Evolutionary conservation across 2,888 invertebrate species (phyloP), one percentile per base, ranked within the genome.

Genomic region (Caenorhabditis imperialis): DNA sequence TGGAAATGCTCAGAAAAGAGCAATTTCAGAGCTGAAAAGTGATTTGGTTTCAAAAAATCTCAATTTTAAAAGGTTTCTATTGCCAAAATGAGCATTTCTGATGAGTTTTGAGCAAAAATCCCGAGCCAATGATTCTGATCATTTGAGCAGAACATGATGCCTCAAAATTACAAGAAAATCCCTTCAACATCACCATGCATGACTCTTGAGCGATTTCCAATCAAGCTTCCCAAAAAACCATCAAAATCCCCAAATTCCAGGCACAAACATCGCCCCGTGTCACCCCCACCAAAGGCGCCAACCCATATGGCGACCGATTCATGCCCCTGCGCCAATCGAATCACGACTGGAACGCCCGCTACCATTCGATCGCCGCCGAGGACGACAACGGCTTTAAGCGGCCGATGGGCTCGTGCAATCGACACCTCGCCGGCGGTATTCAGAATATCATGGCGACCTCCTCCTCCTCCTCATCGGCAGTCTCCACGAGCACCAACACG

Each of bases 211-310:
- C n/a, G n/a, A n/a, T n/a, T n/a, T n/a, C n/a, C n/a, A n/a, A n/a
- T n/a, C n/a, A n/a, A n/a, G n/a, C n/a, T n/a, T n/a, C n/a, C n/a
- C n/a, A n/a, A n/a, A n/a, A n/a, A n/a, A n/a, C n/a, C n/a, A 16
- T 51, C 20, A 51, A 16, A 25, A 42, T 69, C 12, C 16, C n/a
- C 42, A 16, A 18, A 3, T 62, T 77, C 23, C 53, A 75, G 61
- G 48, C 74, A 23, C 80, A 89, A n/a, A 85, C 89, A 10, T 88
- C 88, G n/a, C 88, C 90, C 2, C 87, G 90, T 48, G 81, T 82
- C 3, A 86, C 88, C 6, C 88, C 88, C 10, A 87, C 87, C 6
- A 88, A 88, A 63, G 72, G 77, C 7, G 58, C 65, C 18, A 77
- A 71, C 27, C 75, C 73, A 7, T 77, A 80, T 55, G 75, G 80